phyloP scores from a whole-genome alignment of 2,888 invertebrate species.

The Chymomyza procnemis region DNA sequence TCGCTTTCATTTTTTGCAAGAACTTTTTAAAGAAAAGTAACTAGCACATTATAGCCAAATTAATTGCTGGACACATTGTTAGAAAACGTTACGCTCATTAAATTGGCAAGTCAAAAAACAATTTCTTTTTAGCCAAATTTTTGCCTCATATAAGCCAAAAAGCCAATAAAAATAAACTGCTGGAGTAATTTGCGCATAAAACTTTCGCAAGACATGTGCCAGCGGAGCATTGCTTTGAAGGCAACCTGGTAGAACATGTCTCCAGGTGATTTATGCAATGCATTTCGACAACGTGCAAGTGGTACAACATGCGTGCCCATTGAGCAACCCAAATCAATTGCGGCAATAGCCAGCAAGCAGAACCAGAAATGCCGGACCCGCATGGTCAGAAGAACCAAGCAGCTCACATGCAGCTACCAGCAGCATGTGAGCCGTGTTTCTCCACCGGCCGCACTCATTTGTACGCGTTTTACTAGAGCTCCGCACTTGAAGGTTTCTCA shows the following conservation, averaged over 20 bases:
- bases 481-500: slow-evolving; percentile 51
- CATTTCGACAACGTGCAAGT: slow-evolving; percentile 5
- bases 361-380: slow-evolving; percentile 24
- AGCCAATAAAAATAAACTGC: slow-evolving; percentile 41
- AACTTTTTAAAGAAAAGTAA: slow-evolving; percentile 29
- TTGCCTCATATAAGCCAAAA: slow-evolving; percentile 40
- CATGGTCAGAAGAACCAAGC: not conserved
- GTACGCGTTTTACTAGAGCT: slow-evolving; percentile 41
- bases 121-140: slow-evolving; percentile 52
- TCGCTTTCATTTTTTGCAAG: not conserved
- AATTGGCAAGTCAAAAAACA: slow-evolving; percentile 41
- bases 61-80: slow-evolving; percentile 32
- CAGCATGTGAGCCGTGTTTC: slow-evolving; percentile 13
- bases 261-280: slow-evolving; percentile 17
- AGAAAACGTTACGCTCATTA: slow-evolving; percentile 58
- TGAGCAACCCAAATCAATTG: slow-evolving; percentile 36
- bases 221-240: not conserved
- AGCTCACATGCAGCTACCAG: not conserved
- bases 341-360: slow-evolving; percentile 27
- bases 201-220: slow-evolving; percentile 55
- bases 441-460: slow-evolving; percentile 41
- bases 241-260: slow-evolving; percentile 31
- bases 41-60: slow-evolving; percentile 24
- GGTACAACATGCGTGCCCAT: slow-evolving; percentile 28
- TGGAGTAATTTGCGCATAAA: slow-evolving; percentile 60